Conservation (phyloP, 2,113 vertebrate genomes). For the Synchiropus splendidus region DNA sequence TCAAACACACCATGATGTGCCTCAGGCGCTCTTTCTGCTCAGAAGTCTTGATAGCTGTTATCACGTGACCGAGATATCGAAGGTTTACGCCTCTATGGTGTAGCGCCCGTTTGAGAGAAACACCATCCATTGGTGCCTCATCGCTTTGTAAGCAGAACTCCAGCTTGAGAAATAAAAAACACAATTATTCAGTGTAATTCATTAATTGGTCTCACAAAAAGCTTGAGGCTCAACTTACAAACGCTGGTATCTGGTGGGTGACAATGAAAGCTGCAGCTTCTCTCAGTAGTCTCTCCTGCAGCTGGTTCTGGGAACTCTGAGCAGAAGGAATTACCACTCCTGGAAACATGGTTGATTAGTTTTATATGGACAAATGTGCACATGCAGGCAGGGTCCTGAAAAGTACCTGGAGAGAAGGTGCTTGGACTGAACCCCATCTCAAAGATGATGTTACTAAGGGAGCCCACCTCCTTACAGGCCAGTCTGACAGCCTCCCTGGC, state of each 20-base stretch:
- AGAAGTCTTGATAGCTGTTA: constrained; percentile 52
- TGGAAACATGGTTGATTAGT: constrained; percentile 27
- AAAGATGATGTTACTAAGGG: constrained; percentile 69
- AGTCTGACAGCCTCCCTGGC: constrained; percentile 52
- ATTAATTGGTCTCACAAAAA: too few species aligned
- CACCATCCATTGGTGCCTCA: constrained; percentile 65
- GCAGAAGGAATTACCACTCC: constrained; percentile 59
- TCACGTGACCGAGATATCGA: constrained; percentile 68
- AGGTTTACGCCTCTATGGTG: constrained; percentile 72
- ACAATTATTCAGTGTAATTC: constrained; percentile 2
- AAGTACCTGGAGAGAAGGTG: constrained; percentile 64
- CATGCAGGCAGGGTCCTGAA: too few species aligned
- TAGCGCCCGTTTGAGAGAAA: constrained; percentile 61
- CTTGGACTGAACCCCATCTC: constrained; percentile 75
- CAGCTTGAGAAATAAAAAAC: constrained; percentile 55
- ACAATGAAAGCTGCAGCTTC: constrained; percentile 68
- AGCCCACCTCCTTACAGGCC: constrained; percentile 70
- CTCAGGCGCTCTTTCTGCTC: constrained; percentile 59
- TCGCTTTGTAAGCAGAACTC: constrained; percentile 52
- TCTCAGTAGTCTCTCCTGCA: constrained; percentile 64
- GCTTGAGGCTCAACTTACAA: constrained; percentile 55
- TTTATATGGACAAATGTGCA: too few species aligned
- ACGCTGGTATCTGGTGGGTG: constrained; percentile 67
- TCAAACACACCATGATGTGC: constrained; percentile 66
- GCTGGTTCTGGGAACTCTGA: constrained; percentile 39